Evolutionary conservation across 2,888 invertebrate species (phyloP).

Genomic region (Plagodis dolabraria): DNA sequence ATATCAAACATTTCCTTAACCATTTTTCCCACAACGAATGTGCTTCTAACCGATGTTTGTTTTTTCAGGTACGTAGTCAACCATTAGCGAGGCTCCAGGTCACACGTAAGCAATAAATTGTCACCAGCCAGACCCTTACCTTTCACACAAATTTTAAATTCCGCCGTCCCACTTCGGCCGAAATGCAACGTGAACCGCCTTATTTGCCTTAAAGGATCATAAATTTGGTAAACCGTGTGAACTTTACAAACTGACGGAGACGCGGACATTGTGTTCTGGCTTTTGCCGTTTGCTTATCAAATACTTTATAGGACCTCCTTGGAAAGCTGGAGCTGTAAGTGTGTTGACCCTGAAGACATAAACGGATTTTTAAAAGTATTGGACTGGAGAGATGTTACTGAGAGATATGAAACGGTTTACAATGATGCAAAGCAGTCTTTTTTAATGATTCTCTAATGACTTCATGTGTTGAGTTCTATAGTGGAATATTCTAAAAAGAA

Average conservation of each 20-base stretch:
- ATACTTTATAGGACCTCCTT: constrained; percentile 36
- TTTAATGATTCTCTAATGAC: no score
- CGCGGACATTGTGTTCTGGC: constrained; percentile 35
- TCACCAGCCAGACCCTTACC: constrained; percentile 9
- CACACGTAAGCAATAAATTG: constrained; percentile 21
- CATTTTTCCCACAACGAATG: no score
- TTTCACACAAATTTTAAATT: constrained; percentile 41
- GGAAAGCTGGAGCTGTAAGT: constrained; percentile 5
- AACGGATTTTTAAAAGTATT: constrained; percentile 7
- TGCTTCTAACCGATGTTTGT: constrained; percentile 37
- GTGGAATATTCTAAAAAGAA: no score
- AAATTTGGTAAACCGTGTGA: constrained; percentile 60
- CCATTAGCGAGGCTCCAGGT: constrained; percentile 6
- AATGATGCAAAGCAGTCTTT: no score
- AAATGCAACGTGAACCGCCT: constrained; percentile 34
- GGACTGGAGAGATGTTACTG: no score
- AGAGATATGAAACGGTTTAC: no score
- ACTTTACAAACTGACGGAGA: constrained; percentile 37
- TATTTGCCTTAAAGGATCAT: constrained; percentile 61
- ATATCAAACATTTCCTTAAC: no score
- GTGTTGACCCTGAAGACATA: constrained; percentile 21
- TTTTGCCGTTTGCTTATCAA: constrained; percentile 42
- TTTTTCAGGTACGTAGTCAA: constrained; percentile 37
- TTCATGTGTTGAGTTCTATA: no score
- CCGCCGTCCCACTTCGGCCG: constrained; percentile 46